phyloP scores from a whole-genome alignment of 2,797 vertebrate genomes.

The Eutrigla gurnardus region DNA sequence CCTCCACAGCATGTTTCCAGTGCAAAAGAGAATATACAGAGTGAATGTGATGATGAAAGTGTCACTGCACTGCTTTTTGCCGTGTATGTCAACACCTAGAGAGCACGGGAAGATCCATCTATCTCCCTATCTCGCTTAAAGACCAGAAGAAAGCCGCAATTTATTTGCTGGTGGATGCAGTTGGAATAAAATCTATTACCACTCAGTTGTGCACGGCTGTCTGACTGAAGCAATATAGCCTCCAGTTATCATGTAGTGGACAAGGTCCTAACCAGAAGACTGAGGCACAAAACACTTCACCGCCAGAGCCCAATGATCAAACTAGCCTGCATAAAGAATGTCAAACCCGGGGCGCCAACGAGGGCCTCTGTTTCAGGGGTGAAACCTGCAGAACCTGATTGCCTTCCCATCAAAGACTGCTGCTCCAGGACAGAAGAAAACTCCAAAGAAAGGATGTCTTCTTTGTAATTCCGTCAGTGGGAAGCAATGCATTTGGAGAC shows the following conservation, averaged over 20 bases:
- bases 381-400: conserved; percentile 45
- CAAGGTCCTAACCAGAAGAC: conserved; percentile 28
- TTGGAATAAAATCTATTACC: conserved; percentile 31
- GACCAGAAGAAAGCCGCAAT: conserved; percentile 19
- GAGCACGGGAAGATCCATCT: conserved; percentile 12
- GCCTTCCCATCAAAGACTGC: conserved; percentile 45
- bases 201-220: conserved; percentile 6
- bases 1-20: not conserved
- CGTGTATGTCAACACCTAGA: conserved; percentile 16
- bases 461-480: conserved; percentile 45
- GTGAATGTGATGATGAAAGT: conserved; percentile 8
- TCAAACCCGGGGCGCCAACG: conserved; percentile 10
- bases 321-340: conserved; percentile 23
- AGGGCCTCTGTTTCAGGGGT: conserved; percentile 35
- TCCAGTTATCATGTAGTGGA: conserved; percentile 33
- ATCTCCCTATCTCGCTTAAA: conserved; percentile 18
- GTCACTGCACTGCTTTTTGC: conserved; percentile 1
- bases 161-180: conserved; percentile 22
- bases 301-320: conserved; percentile 39
- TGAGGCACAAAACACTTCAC: conserved; percentile 34
- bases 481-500: conserved; percentile 37
- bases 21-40: conserved; percentile 7
- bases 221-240: conserved; percentile 42
- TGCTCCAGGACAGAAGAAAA: conserved; percentile 26
- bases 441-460: conserved; percentile 30